Evolutionary conservation across 2,113 vertebrate genomes (phyloP), one percentile per base, ranked within the genome.

Genomic region (Plectropomus leopardus): DNA sequence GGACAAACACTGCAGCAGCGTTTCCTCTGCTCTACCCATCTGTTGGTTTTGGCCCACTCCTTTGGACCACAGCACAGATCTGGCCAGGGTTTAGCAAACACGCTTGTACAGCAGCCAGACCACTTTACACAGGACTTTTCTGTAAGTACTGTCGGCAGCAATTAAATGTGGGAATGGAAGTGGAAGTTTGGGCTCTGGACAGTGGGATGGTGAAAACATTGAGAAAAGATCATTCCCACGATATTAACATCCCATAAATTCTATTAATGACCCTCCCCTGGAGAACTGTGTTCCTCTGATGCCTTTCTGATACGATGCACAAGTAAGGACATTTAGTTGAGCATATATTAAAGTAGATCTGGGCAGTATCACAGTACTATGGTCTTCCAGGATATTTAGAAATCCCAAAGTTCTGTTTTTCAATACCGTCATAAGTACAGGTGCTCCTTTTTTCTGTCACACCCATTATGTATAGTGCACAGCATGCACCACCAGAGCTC

Each of bases 11-110:
- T 85, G 90, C 89, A 84, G 88, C 89, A 90, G 74, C 89, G 63
- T 89, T 93, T 92, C 86, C 91, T 89, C 87, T 85, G 87, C 88
- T 92, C 92, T 83, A 65, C 89, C 93, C 92, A 94, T 93, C 92
- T 94, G 93, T 92, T 94, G 85, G 93, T 93, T 91, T 93, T 94
- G 92, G 93, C 93, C 61, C 78, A 55, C 82, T 89, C 83, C 72
- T 72, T 87, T 74, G 88, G 83, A 90, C 87, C 85, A 61, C 89
- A 88, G 84, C 81, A 66, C 79, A 86, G 83, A 90, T 93, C 85
- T 88, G 86, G 91, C 86, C 59, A 40, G 57, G 84, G 76, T 86
- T 86, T 88, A 66, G 89, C 85, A 89, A 92, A 93, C 86, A 84
- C 65, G 81, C 84, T 86, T 90, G 88, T 88, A 86, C 85, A 82